A percentile compares a stretch with the other conserved stretches of the same genome.
Conservation (phyloP, 2,888 invertebrate species). For the Nemapogon koenigi region DNA sequence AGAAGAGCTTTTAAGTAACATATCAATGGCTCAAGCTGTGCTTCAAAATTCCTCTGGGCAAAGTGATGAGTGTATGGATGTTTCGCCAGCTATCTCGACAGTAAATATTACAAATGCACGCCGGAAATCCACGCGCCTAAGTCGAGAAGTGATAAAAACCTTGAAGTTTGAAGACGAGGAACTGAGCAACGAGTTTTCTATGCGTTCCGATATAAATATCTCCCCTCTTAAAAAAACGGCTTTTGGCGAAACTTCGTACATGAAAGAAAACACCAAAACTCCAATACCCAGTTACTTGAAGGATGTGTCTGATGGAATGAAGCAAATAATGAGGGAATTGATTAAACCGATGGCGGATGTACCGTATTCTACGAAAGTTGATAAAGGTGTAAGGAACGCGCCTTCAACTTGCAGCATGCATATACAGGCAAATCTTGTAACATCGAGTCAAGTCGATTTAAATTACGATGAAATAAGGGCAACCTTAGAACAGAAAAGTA, state of each 20-base stretch:
- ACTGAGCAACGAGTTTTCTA: slow-evolving; percentile 20
- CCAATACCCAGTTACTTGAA: slow-evolving; percentile 41
- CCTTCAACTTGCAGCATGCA: slow-evolving; percentile 32
- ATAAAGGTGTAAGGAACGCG: slow-evolving; percentile 13
- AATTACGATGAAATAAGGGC: too few relatives aligned
- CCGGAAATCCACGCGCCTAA: slow-evolving; percentile 20
- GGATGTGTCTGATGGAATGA: slow-evolving; percentile 36
- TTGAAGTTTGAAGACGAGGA: slow-evolving; percentile 43
- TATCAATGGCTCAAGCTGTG: slow-evolving; percentile 39
- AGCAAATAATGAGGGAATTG: slow-evolving; percentile 43
- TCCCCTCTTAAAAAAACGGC: slow-evolving; percentile 34
- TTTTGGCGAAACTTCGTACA: slow-evolving; percentile 31
- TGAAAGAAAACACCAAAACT: slow-evolving; percentile 25
- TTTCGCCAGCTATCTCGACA: slow-evolving; percentile 7
- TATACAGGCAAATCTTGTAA: slow-evolving; percentile 36
- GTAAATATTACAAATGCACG: neutral
- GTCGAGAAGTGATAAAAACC: slow-evolving; percentile 41
- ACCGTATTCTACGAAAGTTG: slow-evolving; percentile 23
- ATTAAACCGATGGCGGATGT: slow-evolving; percentile 39
- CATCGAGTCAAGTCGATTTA: slow-evolving; percentile 46
- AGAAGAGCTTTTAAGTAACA: slow-evolving; percentile 35
- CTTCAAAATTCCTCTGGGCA: slow-evolving; percentile 30
- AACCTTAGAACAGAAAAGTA: neutral
- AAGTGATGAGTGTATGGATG: slow-evolving; percentile 22
- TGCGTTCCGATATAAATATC: neutral